Base-by-base conservation (phyloP, 2,113 vertebrate species). In the Equus quagga region DNA sequence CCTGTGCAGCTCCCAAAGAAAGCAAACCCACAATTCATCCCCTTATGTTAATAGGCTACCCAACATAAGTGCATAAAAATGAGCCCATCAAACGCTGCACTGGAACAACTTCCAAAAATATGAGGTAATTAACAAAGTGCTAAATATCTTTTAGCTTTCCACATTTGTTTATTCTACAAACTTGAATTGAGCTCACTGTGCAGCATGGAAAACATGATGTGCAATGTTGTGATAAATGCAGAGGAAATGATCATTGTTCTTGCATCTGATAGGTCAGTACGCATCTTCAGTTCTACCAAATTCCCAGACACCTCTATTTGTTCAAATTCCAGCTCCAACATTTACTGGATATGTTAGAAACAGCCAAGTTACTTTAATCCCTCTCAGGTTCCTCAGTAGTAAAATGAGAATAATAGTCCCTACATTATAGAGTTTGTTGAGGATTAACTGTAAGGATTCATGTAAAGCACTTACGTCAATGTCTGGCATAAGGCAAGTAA, bases 151-250 rank as follows among this genome's bases (percentile, higher is more conserved):
- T 36, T 56, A 15, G 18, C 65, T 70, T 56, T n/a, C 19, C 44
- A 28, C 15, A 1, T 33, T 84, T 14, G 11, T 60, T 65, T 24
- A 10, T 46, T 41, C 19, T 46, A 46, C 19, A 19, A 41, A 54
- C 14, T n/a, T 2, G 1, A 76, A 75, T 6, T 31, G 31, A 36
- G 33, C 36, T 75, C 84, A 23, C 2, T 5, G 14, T 6, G 49
- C n/a, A 36, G 3, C 6, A 0, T 2, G 4, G 10, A 64, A 75
- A 8, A 6, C 23, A 15, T 0, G 1, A 23, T 0, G 3, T 26
- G 18, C 69, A 11, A 23, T 6, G 31, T n/a, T 9, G 3, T 44
- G 44, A 31, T 31, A 54, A 73, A 33, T 33, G 11, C 36, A 14
- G n/a, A 31, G 44, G 44, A 84, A 94, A n/a, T 7, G 6, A 15